Base-by-base conservation (phyloP, 2,113 vertebrate species). In the Cariama cristata region DNA sequence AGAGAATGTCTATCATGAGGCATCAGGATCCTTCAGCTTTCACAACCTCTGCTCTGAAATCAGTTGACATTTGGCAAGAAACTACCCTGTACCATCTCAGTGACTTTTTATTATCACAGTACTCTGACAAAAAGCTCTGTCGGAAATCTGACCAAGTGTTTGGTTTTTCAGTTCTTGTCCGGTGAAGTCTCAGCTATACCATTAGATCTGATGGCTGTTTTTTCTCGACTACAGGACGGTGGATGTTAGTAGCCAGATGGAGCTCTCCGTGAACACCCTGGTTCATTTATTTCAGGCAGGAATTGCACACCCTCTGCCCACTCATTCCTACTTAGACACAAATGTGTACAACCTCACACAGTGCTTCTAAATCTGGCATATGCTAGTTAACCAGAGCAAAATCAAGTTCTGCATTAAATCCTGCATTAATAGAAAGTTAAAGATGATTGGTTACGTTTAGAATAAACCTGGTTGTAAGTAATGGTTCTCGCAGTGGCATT, bases 281-380 rank as follows among this genome's bases (percentile, higher is more conserved):
- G 72, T 52, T 96, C 92, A 83, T 95, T 97, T 93, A 92, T 67
- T 94, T 76, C 79, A 75, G 63, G 75, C 85, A 93, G 95, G 90
- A 93, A 60, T 47, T 8, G 2, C 1, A 0, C 27, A 74, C 68
- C 79, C 82, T 86, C 95, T 97, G 86, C 88, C 79, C 68, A 77
- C 79, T 93, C 67, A 12, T 86, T 94, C 80, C 88, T 80, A 53
- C 82, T 84, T 18, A 74, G 38, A 49, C 49, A 94, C 79, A 91
- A 97, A 95, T 28, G 56, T 35, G 40, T 86, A 93, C 90, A 94
- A 64, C 66, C 88, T 93, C 90, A 88, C 69, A 76, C 58, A 76
- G 84, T 63, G 81, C 44, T 62, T 53, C 58, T 42, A 64, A 86
- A 79, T n/a, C 79, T 73, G 87, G 62, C 67, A 88, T 72, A 62